Evolutionary conservation across 92 coral and sea anemone species (phyloP).

Genomic region (Galaxea fascicularis): DNA sequence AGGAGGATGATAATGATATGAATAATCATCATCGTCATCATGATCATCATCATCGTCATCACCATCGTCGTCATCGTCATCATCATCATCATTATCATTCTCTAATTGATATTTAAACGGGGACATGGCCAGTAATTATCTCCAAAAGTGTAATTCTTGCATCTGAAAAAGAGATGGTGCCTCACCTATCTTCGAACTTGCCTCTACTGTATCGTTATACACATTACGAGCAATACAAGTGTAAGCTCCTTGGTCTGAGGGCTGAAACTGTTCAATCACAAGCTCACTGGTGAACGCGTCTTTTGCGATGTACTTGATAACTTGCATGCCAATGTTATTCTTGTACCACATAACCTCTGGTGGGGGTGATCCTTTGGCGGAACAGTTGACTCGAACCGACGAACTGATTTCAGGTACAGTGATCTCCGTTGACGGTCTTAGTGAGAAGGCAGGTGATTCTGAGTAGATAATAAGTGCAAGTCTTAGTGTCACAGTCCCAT

Average conservation of each 20-base stretch:
- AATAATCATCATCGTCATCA: too few relatives aligned
- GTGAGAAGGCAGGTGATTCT: conserved; percentile 21
- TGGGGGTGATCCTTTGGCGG: conserved; percentile 60
- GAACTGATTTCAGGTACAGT: conserved; percentile 9
- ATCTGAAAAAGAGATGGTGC: background rate
- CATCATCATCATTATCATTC: too few relatives aligned
- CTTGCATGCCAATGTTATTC: conserved; percentile 17
- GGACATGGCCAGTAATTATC: too few relatives aligned
- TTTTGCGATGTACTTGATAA: background rate
- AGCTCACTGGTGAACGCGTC: conserved; percentile 39
- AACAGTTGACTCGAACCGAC: conserved; percentile 43
- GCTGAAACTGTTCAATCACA: conserved; percentile 58
- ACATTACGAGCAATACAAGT: conserved; percentile 71
- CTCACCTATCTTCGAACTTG: conserved; percentile 48
- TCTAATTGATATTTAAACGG: too few relatives aligned
- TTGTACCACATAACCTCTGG: conserved; percentile 66
- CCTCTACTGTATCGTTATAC: conserved; percentile 28
- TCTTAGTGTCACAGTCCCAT: background rate
- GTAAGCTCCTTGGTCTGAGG: conserved; percentile 69
- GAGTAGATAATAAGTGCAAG: background rate
- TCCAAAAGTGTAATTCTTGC: too few relatives aligned
- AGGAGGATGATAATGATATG: too few relatives aligned
- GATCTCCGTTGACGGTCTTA: conserved; percentile 6
- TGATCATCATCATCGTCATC: too few relatives aligned
- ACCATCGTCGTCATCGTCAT: too few relatives aligned